Evolutionary conservation across 2,888 invertebrate species (phyloP), one percentile per base, ranked within the genome.

Genomic region (Beris morrisii): DNA sequence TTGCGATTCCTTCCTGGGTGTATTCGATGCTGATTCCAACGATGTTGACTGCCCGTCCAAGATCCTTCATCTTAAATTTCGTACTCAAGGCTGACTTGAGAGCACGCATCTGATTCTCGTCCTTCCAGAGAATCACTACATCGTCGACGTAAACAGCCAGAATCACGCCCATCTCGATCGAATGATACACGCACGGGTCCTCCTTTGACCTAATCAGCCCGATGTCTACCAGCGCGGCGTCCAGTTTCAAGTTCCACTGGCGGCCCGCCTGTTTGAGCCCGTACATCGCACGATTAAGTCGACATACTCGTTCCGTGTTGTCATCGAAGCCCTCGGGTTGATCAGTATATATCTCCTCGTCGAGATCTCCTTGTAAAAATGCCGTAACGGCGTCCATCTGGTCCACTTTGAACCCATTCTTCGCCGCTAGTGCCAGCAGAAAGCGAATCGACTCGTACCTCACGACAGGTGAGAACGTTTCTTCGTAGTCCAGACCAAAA

Each of bases 401-500:
- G 54, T 28, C 54, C 5, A 32, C 52, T 54, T 56, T 53, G 53
- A n/a, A 66, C 22, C 55, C 55, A 11, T 44, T 30, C 59, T 65
- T 50, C 15, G 61, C 57, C 5, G 55, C 57, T 28, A 65, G 13
- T 4, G 67, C 67, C 44, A 65, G 31, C 28, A 72, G 59, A 38
- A 68, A 65, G 22, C 66, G 68, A 28, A 71, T 64, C 2, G 70
- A 71, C 22, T 56, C 55, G 43, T 69, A 65, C n/a, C 71, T 52
- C 28, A 68, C 69, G 0, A 72, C 70, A 11, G 70, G 72, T 63
- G 71, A 58, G 63, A 70, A 71, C 9, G 70, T 69, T 64, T 71
- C 67, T 7, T 30, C 59, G 46, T 71, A 73, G 53, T 74, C 70
- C 12, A 71, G 63, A 2, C 69, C 71, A 4, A 54, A n/a, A 48